A percentile compares a stretch with the other conserved stretches of the same genome.
Evolutionary conservation across 1,140 invertebrate species (phyloP).

Genomic region (Heliothis virescens): DNA sequence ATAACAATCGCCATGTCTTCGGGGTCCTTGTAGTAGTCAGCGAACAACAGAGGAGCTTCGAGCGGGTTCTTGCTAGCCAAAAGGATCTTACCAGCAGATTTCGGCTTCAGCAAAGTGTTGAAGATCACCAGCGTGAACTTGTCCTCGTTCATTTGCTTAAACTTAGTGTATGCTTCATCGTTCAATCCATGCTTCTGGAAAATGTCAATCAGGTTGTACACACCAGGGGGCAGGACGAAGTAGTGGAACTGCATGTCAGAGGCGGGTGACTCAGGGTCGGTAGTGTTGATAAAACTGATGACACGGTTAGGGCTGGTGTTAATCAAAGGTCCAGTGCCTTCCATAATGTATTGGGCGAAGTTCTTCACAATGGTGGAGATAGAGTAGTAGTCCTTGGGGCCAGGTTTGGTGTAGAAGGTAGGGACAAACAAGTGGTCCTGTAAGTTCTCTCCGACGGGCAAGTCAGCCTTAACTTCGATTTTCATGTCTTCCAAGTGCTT

Average conservation of each 20-base stretch:
- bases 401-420: conserved; percentile 59
- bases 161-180: conserved; percentile 60
- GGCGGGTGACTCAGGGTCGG: conserved; percentile 56
- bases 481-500: conserved; percentile 88
- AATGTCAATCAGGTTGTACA: conserved; percentile 61
- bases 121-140: conserved; percentile 77
- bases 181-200: conserved; percentile 59
- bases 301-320: conserved; percentile 60
- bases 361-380: conserved; percentile 51
- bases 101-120: conserved; percentile 86
- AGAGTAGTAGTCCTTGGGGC: conserved; percentile 52
- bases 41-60: conserved; percentile 88
- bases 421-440: conserved; percentile 87
- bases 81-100: conserved; percentile 87
- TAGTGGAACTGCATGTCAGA: conserved; percentile 72
- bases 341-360: conserved; percentile 59
- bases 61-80: conserved; percentile 87
- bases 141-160: conserved; percentile 67
- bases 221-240: conserved; percentile 60
- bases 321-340: conserved; percentile 61
- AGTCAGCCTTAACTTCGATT: conserved; percentile 87
- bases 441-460: conserved; percentile 89
- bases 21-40: conserved; percentile 88
- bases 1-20: conserved; percentile 86
- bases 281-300: conserved; percentile 68